Base-by-base conservation (phyloP, 2,113 vertebrate species). In the Cygnus buccinator region DNA sequence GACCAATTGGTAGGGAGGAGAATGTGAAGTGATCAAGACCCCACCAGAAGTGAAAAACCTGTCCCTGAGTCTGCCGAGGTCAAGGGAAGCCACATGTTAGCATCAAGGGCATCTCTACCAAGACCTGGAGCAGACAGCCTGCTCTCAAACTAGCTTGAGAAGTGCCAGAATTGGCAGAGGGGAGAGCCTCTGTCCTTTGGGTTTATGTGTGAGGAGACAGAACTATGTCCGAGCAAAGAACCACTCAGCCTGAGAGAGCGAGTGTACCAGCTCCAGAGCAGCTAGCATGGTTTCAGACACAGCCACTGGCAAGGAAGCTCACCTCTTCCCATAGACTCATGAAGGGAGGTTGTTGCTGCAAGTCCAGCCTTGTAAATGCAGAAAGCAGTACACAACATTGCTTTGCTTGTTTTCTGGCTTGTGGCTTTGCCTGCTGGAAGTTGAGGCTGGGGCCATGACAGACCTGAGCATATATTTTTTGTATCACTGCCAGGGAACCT, bases 11-110 rank as follows among this genome's bases (percentile, higher is more conserved):
- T 18, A 25, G 4, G 29, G 11, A 67, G 13, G 16, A n/a, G 19
- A 17, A 2, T 0, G 1, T 7, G 13, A 11, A 7, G 14, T 7
- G 6, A 28, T 21, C 0, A 0, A 54, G 13, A 83, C 3, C 28
- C 19, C 18, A 21, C 21, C n/a, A 67, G 44, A 44, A 55, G 1
- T 52, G 28, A 19, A 31, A 6, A 78, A 29, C 46, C 28, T 25
- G 25, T 6, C 19, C 6, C 21, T 3, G 10, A 75, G 26, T 23
- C 54, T 39, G 7, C 18, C 21, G 31, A 62, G 48, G 14, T 84
- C 21, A 12, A 57, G 46, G 14, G 18, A 78, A 67, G 21, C 9
- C 70, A 50, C 13, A 4, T 3, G 4, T 25, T 50, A 54, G 62
- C 18, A 43, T 41, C 26, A 74, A 13, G 7, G 8, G 25, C 29